These are phyloP conservation scores for Drosophila aff. DNA, from an alignment of 1,140 invertebrate species.

Conservation along the genomic window DNA sequence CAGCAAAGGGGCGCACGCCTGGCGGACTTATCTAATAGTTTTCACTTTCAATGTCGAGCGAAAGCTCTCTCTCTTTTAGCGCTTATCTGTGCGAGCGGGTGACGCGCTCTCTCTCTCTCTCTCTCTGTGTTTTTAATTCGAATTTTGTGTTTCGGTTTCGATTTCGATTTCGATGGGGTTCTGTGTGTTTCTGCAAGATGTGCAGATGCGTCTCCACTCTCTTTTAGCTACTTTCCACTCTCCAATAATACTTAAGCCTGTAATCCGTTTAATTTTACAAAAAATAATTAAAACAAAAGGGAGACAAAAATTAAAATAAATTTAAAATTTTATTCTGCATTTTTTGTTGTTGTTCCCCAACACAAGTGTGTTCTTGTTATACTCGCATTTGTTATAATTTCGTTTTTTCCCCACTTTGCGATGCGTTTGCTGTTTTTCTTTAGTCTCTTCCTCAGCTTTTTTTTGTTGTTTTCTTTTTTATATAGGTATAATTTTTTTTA, in stretches of 20 bases:
- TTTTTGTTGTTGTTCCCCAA: conserved; percentile 30
- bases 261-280: background rate
- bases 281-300: background rate
- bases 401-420: conserved; percentile 45
- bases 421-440: conserved; percentile 78
- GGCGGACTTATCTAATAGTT: conserved; percentile 74
- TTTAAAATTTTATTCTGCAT: background rate
- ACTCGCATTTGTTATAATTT: conserved; percentile 44
- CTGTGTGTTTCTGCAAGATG: conserved; percentile 11
- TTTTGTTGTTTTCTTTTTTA: conserved; percentile 25
- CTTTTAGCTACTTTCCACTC: background rate
- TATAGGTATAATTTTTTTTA: conserved; percentile 36
- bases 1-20: conserved; percentile 49
- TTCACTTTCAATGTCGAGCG: conserved; percentile 75
- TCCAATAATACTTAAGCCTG: background rate
- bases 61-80: conserved; percentile 33
- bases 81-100: conserved; percentile 32
- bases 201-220: conserved; percentile 1
- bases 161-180: background rate
- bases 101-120: background rate
- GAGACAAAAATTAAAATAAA: background rate
- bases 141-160: conserved; percentile 8
- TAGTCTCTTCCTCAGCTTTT: conserved; percentile 19
- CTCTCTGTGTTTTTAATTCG: conserved; percentile 13
- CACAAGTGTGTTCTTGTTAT: conserved; percentile 66